Evolutionary conservation across 2,797 vertebrate species (phyloP).

Genomic region (Eleutherodactylus coqui): DNA sequence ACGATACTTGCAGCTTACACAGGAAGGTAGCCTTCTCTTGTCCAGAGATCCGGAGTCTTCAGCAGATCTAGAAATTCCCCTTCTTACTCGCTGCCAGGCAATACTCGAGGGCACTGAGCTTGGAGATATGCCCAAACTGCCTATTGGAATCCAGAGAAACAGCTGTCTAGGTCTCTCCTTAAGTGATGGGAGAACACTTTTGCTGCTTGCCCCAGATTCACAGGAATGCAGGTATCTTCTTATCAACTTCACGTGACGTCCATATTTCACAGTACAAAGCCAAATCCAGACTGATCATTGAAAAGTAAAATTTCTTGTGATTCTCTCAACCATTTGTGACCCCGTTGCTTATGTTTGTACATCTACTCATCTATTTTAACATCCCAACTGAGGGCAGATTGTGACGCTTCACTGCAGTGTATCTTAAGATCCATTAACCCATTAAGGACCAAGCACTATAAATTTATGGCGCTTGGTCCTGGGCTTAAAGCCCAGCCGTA

Average conservation of each 20-base stretch:
- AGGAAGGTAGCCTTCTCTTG: slow-evolving; percentile 80
- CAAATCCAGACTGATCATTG: not conserved
- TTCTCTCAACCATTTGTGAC: too few relatives aligned
- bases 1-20: slow-evolving; percentile 78
- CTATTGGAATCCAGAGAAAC: slow-evolving; percentile 78
- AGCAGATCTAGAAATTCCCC: slow-evolving; percentile 77
- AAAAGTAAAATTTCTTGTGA: too few relatives aligned
- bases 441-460: too few relatives aligned
- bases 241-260: not conserved
- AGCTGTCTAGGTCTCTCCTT: slow-evolving; percentile 83
- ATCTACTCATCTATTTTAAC: too few relatives aligned
- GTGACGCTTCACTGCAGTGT: too few relatives aligned
- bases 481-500: too few relatives aligned
- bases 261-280: not conserved
- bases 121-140: slow-evolving; percentile 78
- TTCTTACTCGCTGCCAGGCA: slow-evolving; percentile 76
- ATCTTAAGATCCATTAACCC: too few relatives aligned
- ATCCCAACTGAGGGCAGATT: too few relatives aligned
- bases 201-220: slow-evolving; percentile 77
- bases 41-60: slow-evolving; percentile 78
- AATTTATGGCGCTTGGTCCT: too few relatives aligned
- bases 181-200: slow-evolving; percentile 78
- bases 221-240: slow-evolving; percentile 79
- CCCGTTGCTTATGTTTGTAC: too few relatives aligned
- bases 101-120: slow-evolving; percentile 80